Evolutionary conservation across 2,797 vertebrate species (phyloP).

Genomic region (Cichlasoma orientale): DNA sequence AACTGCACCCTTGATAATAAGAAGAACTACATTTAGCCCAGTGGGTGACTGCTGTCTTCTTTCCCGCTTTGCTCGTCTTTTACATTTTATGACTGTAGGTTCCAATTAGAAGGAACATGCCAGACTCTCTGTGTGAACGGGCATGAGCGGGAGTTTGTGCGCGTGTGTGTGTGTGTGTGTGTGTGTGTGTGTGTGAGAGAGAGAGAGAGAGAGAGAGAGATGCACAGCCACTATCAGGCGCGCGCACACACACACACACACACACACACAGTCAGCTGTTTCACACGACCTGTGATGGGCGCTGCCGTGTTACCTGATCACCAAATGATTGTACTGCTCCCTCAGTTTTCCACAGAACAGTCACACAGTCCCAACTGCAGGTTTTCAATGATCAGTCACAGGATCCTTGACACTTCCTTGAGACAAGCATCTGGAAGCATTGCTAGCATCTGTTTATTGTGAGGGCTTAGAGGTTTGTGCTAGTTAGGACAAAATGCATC

Average conservation of each 20-base stretch:
- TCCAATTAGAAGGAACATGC: constrained; percentile 22
- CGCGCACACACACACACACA: too few species aligned
- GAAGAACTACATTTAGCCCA: constrained; percentile 43
- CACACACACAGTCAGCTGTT: not conserved
- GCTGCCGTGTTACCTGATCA: not conserved
- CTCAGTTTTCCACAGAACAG: not conserved
- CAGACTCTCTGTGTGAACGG: not conserved
- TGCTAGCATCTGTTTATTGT: not conserved
- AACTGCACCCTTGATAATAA: constrained; percentile 34
- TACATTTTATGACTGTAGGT: constrained; percentile 20
- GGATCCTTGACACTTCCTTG: not conserved
- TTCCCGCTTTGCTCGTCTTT: constrained; percentile 12
- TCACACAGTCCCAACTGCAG: not conserved
- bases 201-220: not conserved
- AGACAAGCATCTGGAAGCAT: not conserved
- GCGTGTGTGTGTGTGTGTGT: not conserved
- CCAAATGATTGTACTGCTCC: not conserved
- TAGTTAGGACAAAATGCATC: not conserved
- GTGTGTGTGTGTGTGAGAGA: not conserved
- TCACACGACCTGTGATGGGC: constrained; percentile 9
- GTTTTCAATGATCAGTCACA: not conserved
- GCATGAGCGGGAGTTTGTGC: not conserved
- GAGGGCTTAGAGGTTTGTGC: not conserved
- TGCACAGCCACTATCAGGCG: not conserved
- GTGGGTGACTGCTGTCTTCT: constrained; percentile 20